These are phyloP conservation scores for Kryptolebias ocellatus DNA, from an alignment of 2,797 vertebrate species.

Conservation along the genomic window DNA sequence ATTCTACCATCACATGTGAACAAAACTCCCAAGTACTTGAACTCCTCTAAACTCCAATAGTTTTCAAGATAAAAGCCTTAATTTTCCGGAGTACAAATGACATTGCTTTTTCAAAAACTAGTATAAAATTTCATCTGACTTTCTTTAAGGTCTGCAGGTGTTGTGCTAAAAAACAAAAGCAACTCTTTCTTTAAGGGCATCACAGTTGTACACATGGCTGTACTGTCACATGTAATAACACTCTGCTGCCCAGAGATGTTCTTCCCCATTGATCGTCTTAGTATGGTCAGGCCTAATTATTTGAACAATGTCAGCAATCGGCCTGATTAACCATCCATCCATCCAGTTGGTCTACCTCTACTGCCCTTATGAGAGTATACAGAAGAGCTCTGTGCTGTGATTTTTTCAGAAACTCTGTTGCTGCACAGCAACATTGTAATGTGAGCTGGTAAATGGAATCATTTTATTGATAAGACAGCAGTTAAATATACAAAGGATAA, in stretches of 20 bases:
- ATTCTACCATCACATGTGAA: no score
- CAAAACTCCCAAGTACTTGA: no score
- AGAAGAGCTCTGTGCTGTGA: neutral
- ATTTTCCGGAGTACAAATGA: no score
- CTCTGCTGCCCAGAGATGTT: neutral
- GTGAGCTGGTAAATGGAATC: conserved; percentile 11
- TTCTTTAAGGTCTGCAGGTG: neutral
- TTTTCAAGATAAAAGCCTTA: no score
- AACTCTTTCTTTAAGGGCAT: no score
- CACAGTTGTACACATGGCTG: no score
- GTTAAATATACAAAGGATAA: conserved; percentile 28
- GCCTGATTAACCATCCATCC: neutral
- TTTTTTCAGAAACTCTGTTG: conserved; percentile 12
- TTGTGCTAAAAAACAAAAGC: no score
- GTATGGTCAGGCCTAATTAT: neutral
- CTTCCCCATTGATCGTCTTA: neutral
- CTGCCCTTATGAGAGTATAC: neutral
- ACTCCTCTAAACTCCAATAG: no score
- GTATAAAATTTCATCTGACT: neutral
- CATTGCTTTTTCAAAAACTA: neutral
- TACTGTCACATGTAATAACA: neutral
- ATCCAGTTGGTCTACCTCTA: neutral
- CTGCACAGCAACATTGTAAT: neutral
- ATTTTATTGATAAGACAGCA: conserved; percentile 19
- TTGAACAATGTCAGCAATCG: neutral